phyloP scores from a whole-genome alignment of 2,797 vertebrate genomes.

The Manis javanica region DNA sequence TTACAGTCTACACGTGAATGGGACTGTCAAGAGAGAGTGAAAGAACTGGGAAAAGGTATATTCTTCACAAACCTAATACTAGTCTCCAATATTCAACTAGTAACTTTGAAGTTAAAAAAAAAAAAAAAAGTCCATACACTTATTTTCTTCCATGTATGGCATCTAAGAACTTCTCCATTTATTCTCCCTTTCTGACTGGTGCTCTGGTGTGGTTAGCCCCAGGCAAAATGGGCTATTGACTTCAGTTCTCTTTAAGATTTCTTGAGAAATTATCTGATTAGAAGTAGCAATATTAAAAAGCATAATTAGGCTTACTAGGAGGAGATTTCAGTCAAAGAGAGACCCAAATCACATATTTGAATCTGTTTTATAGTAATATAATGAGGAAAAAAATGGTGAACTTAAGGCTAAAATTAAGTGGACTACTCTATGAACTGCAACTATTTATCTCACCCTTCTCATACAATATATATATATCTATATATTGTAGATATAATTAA shows the following conservation, averaged over 20 bases:
- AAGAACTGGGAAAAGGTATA: background rate
- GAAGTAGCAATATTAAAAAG: no score
- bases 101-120: background rate
- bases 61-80: background rate
- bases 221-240: background rate
- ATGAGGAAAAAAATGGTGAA: constrained; percentile 2
- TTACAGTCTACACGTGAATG: background rate
- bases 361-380: constrained; percentile 59
- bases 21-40: background rate
- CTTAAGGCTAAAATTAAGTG: constrained; percentile 58
- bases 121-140: background rate
- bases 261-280: background rate
- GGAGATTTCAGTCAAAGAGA: constrained; percentile 15
- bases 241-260: background rate
- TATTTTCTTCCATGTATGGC: background rate
- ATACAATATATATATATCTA: background rate
- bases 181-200: background rate
- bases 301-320: constrained; percentile 17
- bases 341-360: constrained; percentile 10
- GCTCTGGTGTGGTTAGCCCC: background rate
- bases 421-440: constrained; percentile 23
- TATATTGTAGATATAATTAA: constrained; percentile 15
- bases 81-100: background rate
- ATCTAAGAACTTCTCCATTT: background rate
- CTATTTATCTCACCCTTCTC: constrained; percentile 39